These are phyloP conservation scores for Silurus lanzhouensis DNA, from an alignment of 2,797 vertebrate genomes.

Conservation along the genomic window DNA sequence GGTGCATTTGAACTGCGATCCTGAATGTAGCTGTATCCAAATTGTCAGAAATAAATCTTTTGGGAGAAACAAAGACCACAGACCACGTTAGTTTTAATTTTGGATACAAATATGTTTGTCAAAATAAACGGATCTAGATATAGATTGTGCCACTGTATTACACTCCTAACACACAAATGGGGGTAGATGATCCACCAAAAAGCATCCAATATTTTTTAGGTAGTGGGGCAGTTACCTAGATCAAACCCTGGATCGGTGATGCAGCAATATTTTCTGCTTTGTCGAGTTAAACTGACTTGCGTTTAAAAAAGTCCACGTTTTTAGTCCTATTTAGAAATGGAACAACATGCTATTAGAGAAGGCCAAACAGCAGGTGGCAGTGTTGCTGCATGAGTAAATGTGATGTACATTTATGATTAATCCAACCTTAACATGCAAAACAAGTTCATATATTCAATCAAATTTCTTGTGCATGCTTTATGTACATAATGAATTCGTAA, in stretches of 20 bases:
- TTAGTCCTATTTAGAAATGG: background rate
- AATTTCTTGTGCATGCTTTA: background rate
- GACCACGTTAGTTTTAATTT: background rate
- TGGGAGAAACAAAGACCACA: background rate
- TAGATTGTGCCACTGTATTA: background rate
- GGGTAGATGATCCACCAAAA: background rate
- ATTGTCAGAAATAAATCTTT: background rate
- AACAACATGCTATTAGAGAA: background rate
- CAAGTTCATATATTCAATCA: background rate
- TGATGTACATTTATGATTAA: background rate
- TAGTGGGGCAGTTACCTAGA: too few species aligned
- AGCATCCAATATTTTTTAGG: background rate
- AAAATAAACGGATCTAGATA: background rate
- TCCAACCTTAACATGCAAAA: background rate
- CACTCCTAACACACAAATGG: background rate
- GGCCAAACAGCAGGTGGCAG: slow-evolving; percentile 46
- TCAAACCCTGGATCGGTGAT: background rate
- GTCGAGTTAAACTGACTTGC: background rate
- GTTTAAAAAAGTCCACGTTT: background rate
- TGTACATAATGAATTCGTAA: background rate
- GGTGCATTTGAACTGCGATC: background rate
- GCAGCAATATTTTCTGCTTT: background rate
- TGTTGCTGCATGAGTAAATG: slow-evolving; percentile 27
- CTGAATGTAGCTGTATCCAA: background rate
- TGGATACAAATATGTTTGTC: background rate